Base-by-base conservation (phyloP, 2,113 vertebrate genomes). In the Xenopus borealis region DNA sequence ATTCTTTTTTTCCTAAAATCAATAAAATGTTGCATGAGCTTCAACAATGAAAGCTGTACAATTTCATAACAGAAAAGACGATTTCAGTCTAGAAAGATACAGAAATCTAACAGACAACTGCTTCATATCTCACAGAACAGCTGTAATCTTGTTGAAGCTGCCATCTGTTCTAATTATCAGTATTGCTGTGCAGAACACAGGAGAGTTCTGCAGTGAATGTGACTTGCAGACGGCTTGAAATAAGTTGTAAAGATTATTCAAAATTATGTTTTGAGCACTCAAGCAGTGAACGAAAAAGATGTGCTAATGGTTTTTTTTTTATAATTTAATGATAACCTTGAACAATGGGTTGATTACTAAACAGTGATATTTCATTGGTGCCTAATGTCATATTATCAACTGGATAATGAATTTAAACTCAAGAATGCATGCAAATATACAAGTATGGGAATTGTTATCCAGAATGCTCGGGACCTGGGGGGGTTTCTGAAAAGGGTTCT, bases 111-210 rank as follows among this genome's bases (percentile, higher is more conserved):
- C 14, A 63, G 62, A 40, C 30, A 33, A 33, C 8, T 11, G 62
- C 18, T 30, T 33, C 40, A 14, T 33, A 63, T 63, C 14, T 63
- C 33, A 33, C 5, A 14, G 30, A 63, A 33, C 62, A 63, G 62
- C 62, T 63, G 62, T 63, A 63, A 14, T 40, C 62, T 63, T 40
- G 17, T 7, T 33, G 30, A 63, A 63, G 23, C 23, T 11, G 23
- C 62, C 62, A 63, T 63, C 62, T 63, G 62, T 8, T 40, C 62
- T 63, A 63, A 63, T 63, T 30, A 63, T 63, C 62, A 63, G 62
- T 33, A 63, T 63, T 33, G 27, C 62, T 63, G 62, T 40, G 30
- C 30, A 40, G 30, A 63, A 63, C 59, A 33, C 62, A 16, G 10
- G 62, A 63, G 62, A 63, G 27, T 63, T 63, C 13, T 27, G 23